A percentile compares a stretch with the other conserved stretches of the same genome.
phyloP scores from a whole-genome alignment of 2,797 vertebrate genomes.

The Hyperoplus lanceolatus region DNA sequence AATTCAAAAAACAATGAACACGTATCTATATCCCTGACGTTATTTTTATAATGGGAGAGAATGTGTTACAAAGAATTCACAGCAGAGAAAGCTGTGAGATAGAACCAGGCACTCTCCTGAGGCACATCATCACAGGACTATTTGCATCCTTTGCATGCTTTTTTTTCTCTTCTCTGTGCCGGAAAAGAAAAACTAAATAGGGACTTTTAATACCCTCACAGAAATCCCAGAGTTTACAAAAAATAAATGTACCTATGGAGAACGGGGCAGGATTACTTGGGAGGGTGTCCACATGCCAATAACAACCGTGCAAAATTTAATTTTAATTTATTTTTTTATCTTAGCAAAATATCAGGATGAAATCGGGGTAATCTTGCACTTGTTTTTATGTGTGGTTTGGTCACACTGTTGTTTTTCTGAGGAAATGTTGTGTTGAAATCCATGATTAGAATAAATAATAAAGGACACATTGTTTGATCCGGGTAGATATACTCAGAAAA shows the following conservation, averaged over 20 bases:
- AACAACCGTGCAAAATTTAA: slow-evolving; percentile 37
- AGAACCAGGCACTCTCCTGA: slow-evolving; percentile 81
- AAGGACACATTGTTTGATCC: slow-evolving; percentile 24
- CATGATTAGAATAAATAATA: slow-evolving; percentile 28
- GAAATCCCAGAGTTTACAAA: slow-evolving; percentile 57
- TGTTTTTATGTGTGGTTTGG: slow-evolving; percentile 32
- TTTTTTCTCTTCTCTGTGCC: slow-evolving; percentile 45
- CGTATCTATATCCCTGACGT: slow-evolving; percentile 31
- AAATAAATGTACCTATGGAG: slow-evolving; percentile 45
- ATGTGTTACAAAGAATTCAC: slow-evolving; percentile 34
- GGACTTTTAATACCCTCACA: slow-evolving; percentile 49
- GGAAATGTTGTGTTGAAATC: slow-evolving; percentile 24
- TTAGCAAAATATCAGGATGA: slow-evolving; percentile 62
- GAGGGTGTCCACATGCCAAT: slow-evolving; percentile 46
- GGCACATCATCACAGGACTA: slow-evolving; percentile 86
- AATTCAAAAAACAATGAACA: slow-evolving; percentile 13
- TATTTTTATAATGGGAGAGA: slow-evolving; percentile 43
- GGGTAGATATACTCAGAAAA: slow-evolving; percentile 28
- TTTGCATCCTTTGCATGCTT: slow-evolving; percentile 83
- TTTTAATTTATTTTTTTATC: slow-evolving; percentile 56
- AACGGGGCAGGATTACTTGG: neutral
- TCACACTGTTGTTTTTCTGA: slow-evolving; percentile 21
- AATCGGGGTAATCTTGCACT: slow-evolving; percentile 60
- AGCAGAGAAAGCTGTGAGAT: slow-evolving; percentile 82
- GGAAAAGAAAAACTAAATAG: slow-evolving; percentile 63